Evolutionary conservation across 2,113 vertebrate species (phyloP), one percentile per base, ranked within the genome.

Genomic region (Planiliza haematocheilus): DNA sequence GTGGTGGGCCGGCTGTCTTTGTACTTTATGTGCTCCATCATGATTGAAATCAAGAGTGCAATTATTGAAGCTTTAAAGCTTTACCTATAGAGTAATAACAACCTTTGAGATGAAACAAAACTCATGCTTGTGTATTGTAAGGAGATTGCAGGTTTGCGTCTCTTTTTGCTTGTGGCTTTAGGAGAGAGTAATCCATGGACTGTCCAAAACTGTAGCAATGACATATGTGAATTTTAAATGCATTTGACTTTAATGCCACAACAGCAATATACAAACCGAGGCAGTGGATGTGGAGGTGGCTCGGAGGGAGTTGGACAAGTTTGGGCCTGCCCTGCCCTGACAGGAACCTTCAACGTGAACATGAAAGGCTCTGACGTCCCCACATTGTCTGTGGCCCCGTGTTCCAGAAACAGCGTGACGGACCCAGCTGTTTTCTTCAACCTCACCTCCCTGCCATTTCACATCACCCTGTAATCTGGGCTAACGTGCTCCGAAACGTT

Each of bases 361-460:
- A 93, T 93, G 84, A 93, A 92, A 92, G 90, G 46, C 85, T 86
- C 82, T 77, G 88, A 91, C 87, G 72, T 87, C 84, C 87, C 68
- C 81, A 85, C 91, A 88, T 87, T 86, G 83, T 88, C 81, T 80
- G 48, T 30, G 62, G 83, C 64, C 74, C 67, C 77, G 18, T 86
- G 87, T 87, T 85, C 85, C 49, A 62, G 84, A 59, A 75, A 76
- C 71, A 70, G 70, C 46, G 10, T 42, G 74, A 85, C 41, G 41
- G 79, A 79, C 79, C 86, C 93, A 94, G 91, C 92, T 93, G 93
- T 93, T 93, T 30, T 88, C 83, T 75, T 74, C 83, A 57, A 75
- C 69, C 82, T 77, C 79, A 55, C 77, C 77, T 81, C 74, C 74
- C 82, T 76, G 86, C 62, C 86, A 67, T 82, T 84, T 81, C 57